Evolutionary conservation across 2,113 vertebrate species (phyloP), one percentile per base, ranked within the genome.

Genomic region (Pachypanchax playfairii): DNA sequence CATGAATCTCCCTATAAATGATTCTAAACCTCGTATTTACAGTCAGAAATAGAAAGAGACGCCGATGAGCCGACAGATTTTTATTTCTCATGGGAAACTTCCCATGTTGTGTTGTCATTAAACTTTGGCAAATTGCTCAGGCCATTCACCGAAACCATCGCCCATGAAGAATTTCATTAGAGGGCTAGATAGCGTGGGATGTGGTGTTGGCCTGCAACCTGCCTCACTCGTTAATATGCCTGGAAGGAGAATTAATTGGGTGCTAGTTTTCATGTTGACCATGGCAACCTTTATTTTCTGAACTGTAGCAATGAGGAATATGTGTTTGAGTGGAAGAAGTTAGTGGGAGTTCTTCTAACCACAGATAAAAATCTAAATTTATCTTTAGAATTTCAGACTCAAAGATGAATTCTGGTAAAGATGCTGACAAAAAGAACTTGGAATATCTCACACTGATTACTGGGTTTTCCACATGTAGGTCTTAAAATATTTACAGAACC

Each of bases 161-260:
- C 54, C 83, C 82, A 65, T 90, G 82, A 89, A 80, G 73, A 80
- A 85, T 79, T 77, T 87, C 67, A 77, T 90, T 88, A 79, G 68
- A 75, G 59, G 52, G 79, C 62, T 71, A 70, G 57, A 74, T 82
- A 43, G 73, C 38, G 70, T 85, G 78, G 73, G 82, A 78, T 78
- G 68, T 50, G n/a, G 57, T 78, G 70, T 72, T 50, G 55, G 66
- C 67, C 29, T 41, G 68, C 24, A 69, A 56, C 60, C 56, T 51
- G 60, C 50, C 71, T 84, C 59, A 46, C 65, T 77, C 77, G 70
- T 73, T 78, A 62, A 55, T 58, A 49, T 76, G 71, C 56, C 51
- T 71, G 65, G 59, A 72, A 60, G 48, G 49, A 81, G 48, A 83
- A 85, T 67, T 82, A 35, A 68, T 49, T 53, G 61, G 58, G 39